phyloP scores from a whole-genome alignment of 2,797 vertebrate genomes.

The Lutjanus argentimaculatus region DNA sequence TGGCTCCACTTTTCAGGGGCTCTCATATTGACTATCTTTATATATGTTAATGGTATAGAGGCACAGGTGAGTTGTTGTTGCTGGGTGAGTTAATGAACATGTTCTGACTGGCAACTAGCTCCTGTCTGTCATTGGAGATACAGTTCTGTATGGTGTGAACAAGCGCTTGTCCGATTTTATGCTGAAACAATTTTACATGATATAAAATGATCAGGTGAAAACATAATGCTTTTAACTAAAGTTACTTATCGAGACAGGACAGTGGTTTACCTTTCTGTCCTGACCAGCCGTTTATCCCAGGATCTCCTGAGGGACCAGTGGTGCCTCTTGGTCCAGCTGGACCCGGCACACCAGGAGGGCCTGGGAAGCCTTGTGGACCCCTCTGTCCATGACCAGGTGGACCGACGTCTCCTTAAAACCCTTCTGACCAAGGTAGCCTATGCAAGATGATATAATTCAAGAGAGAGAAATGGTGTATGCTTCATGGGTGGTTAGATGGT shows the following conservation, averaged over 20 bases:
- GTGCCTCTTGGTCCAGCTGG: constrained; percentile 56
- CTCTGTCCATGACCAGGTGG: constrained; percentile 56
- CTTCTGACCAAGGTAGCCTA: constrained; percentile 68
- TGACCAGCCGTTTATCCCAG: constrained; percentile 52
- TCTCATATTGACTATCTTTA: too few relatives aligned
- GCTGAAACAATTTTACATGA: background rate
- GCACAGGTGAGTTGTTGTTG: background rate
- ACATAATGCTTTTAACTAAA: background rate
- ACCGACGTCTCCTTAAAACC: constrained; percentile 65
- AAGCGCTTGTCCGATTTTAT: background rate
- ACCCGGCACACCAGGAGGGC: constrained; percentile 61
- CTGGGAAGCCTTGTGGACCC: constrained; percentile 66
- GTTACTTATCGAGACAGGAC: background rate
- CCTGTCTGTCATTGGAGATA: background rate
- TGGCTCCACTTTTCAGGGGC: too few relatives aligned
- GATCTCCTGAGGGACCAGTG: constrained; percentile 63
- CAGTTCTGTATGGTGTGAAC: background rate
- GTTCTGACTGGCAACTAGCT: background rate
- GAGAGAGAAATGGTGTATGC: background rate
- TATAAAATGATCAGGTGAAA: background rate
- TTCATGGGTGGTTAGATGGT: background rate
- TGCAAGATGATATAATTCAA: constrained; percentile 4
- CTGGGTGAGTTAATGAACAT: background rate
- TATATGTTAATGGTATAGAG: background rate
- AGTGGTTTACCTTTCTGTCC: constrained; percentile 71